Evolutionary conservation across 2,113 vertebrate genomes (phyloP).

Genomic region (Marmota flaviventris): DNA sequence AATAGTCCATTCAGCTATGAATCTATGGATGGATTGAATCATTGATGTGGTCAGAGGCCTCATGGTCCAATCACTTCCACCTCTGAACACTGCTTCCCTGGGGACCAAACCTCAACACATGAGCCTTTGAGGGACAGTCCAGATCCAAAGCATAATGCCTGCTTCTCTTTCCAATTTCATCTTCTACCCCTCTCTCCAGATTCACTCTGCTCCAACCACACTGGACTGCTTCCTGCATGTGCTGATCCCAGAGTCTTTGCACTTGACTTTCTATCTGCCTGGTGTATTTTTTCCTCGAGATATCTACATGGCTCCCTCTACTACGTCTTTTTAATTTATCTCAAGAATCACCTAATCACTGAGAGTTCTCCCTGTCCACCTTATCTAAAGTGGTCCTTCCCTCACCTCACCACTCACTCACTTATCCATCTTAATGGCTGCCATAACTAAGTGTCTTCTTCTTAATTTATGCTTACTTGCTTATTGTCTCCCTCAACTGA

Average conservation of each 20-base stretch:
- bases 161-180: neutral
- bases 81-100: neutral
- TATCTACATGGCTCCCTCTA: neutral
- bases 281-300: neutral
- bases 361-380: neutral
- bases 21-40: neutral
- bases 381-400: neutral
- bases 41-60: neutral
- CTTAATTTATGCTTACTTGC: neutral
- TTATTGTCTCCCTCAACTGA: neutral
- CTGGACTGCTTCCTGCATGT: neutral
- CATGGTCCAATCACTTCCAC: neutral
- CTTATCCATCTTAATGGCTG: neutral
- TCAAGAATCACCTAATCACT: neutral
- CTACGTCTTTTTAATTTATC: neutral
- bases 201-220: neutral
- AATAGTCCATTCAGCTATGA: neutral
- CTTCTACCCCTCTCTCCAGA: neutral
- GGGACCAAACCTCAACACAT: neutral
- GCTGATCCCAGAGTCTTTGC: neutral
- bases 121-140: neutral
- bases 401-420: neutral
- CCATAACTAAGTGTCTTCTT: neutral
- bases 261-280: neutral
- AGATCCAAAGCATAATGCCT: neutral